Evolutionary conservation across 1,140 invertebrate genomes (phyloP).

Genomic region (Danaus melanippus): DNA sequence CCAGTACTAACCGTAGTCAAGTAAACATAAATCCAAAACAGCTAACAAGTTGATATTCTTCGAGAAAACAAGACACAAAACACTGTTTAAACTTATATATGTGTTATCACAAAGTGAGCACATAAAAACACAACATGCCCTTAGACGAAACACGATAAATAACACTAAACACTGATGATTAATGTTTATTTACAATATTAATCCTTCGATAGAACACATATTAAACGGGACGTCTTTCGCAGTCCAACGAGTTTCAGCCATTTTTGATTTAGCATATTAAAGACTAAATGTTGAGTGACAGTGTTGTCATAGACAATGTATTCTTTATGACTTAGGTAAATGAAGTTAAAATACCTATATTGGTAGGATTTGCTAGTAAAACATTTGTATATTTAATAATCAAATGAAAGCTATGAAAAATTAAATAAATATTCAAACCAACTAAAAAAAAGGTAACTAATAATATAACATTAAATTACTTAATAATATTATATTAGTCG

Average conservation of each 20-base stretch:
- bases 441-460: too few relatives aligned
- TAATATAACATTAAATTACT: too few relatives aligned
- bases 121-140: slow-evolving; percentile 42
- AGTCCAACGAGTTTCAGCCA: slow-evolving; percentile 59
- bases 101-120: slow-evolving; percentile 43
- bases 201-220: slow-evolving; percentile 38
- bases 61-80: slow-evolving; percentile 63
- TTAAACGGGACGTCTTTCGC: slow-evolving; percentile 53
- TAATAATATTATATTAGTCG: too few relatives aligned
- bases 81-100: slow-evolving; percentile 45
- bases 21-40: slow-evolving; percentile 66
- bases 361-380: too few relatives aligned
- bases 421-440: too few relatives aligned
- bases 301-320: slow-evolving; percentile 9
- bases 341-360: too few relatives aligned
- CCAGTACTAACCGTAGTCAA: slow-evolving; percentile 49
- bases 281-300: slow-evolving; percentile 1
- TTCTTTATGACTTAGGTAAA: slow-evolving; percentile 1
- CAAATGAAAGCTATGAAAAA: too few relatives aligned
- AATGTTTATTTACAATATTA: slow-evolving; percentile 56
- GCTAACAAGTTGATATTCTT: slow-evolving; percentile 44
- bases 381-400: too few relatives aligned
- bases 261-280: slow-evolving; percentile 38
- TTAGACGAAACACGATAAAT: slow-evolving; percentile 33
- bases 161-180: slow-evolving; percentile 38